Base-by-base conservation (phyloP, 2,113 vertebrate species). In the Gymnocephalus cernua region DNA sequence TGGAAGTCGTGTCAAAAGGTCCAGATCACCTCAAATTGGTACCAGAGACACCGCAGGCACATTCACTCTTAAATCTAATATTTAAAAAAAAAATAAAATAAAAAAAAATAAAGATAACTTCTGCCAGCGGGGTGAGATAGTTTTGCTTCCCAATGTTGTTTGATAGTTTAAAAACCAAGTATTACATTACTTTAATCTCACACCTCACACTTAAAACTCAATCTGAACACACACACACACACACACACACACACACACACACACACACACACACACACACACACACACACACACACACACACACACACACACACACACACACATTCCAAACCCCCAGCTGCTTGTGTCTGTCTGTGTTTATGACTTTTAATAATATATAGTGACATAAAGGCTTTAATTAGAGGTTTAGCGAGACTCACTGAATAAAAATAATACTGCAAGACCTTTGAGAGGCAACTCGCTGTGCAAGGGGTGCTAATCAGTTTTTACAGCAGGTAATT, bases 401-500 rank as follows among this genome's bases (percentile, higher is more conserved):
- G 83, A 72, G 89, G 67, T 73, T 88, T 86, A 23, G 68, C 54
- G 14, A 57, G 53, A 85, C 77, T 66, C 67, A 38, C 83, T 62
- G 84, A 86, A 89, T 93, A 90, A 93, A 93, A 93, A 85, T 85
- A 90, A 82, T 44, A 62, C 64, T 44, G 85, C 54, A 59, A 75
- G 82, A 79, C 79, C 75, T 79, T 72, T 54, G 75, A 85, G 88
- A 68, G 79, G 71, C 87, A 74, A 54, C 65, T 45, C 44, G 12
- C 74, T 54, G 77, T 21, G 75, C 87, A 77, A 88, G 84, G 89
- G 90, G 82, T 84, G 84, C 90, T 78, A 84, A 82, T 90, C 86
- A 53, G 68, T 18, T 94, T 94, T 95, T 94, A 95, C 85, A 92
- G 89, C 91, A 89, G 91, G 90, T 93, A 87, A 93, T 94, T 95